A percentile compares a stretch with the other conserved stretches of the same genome.
These are phyloP conservation scores for Narcine bancroftii DNA, from an alignment of 2,113 vertebrate genomes.

Conservation along the genomic window DNA sequence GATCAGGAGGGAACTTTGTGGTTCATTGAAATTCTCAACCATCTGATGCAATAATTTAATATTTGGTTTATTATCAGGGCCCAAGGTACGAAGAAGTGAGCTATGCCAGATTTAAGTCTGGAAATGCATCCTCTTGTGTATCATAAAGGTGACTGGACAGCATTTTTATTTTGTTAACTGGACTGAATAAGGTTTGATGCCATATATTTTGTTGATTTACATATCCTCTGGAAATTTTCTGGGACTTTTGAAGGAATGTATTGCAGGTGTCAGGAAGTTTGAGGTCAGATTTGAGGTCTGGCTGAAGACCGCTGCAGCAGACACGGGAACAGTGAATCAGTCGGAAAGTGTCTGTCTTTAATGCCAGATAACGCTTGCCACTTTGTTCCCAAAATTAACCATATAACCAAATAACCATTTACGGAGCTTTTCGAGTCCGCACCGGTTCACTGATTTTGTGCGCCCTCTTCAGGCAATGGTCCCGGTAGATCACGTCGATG, in stretches of 20 bases:
- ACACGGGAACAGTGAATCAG: not conserved
- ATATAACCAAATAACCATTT: too few species aligned
- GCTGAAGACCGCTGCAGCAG: not conserved
- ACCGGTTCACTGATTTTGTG: too few species aligned
- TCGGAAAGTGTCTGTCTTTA: not conserved
- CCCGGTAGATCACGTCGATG: too few species aligned
- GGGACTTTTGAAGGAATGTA: not conserved
- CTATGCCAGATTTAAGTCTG: not conserved
- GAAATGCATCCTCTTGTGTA: too few species aligned
- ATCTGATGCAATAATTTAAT: not conserved
- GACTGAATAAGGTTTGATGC: too few species aligned
- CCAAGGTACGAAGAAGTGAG: not conserved
- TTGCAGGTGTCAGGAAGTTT: not conserved
- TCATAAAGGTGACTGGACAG: not conserved
- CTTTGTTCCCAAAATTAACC: too few species aligned
- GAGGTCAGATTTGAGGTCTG: not conserved
- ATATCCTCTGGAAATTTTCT: not conserved
- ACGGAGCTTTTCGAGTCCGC: too few species aligned
- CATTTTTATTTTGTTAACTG: not conserved
- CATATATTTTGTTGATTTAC: not conserved
- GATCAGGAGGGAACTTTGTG: not conserved
- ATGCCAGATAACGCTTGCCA: not conserved
- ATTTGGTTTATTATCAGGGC: not conserved
- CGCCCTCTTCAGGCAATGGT: too few species aligned
- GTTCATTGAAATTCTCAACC: not conserved